Evolutionary conservation across 2,797 vertebrate species (phyloP).

Genomic region (Esox masquinongy): DNA sequence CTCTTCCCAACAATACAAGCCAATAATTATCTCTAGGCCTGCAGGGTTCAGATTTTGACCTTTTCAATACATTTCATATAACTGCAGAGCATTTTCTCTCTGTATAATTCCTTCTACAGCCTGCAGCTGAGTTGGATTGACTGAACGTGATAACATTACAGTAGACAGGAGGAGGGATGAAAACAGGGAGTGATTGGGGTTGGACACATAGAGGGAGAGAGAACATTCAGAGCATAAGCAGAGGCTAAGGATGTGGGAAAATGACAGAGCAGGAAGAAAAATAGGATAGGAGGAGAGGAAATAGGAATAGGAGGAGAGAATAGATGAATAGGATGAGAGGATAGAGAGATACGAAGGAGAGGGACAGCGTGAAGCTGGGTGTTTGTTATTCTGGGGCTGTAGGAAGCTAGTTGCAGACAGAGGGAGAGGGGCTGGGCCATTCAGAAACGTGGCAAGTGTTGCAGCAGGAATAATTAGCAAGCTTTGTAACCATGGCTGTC

Average conservation of each 20-base stretch:
- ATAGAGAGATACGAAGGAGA: conserved; percentile 23
- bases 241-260: conserved; percentile 47
- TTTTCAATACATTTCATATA: conserved; percentile 29
- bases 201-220: background rate
- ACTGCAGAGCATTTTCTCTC: conserved; percentile 44
- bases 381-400: conserved; percentile 77
- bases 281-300: conserved; percentile 13
- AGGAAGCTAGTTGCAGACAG: conserved; percentile 67
- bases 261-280: conserved; percentile 42
- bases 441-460: conserved; percentile 29
- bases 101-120: conserved; percentile 45
- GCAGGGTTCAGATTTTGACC: conserved; percentile 31
- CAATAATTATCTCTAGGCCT: background rate
- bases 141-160: conserved; percentile 39
- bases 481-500: conserved; percentile 54
- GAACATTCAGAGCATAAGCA: conserved; percentile 28
- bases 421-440: conserved; percentile 12
- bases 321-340: no score
- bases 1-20: conserved; percentile 14
- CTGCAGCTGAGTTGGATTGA: conserved; percentile 49
- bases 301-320: background rate
- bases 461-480: conserved; percentile 72
- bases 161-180: conserved; percentile 26
- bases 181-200: background rate
- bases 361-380: conserved; percentile 41